Evolutionary conservation across 2,113 vertebrate species (phyloP).

Genomic region (Azemiops feae): DNA sequence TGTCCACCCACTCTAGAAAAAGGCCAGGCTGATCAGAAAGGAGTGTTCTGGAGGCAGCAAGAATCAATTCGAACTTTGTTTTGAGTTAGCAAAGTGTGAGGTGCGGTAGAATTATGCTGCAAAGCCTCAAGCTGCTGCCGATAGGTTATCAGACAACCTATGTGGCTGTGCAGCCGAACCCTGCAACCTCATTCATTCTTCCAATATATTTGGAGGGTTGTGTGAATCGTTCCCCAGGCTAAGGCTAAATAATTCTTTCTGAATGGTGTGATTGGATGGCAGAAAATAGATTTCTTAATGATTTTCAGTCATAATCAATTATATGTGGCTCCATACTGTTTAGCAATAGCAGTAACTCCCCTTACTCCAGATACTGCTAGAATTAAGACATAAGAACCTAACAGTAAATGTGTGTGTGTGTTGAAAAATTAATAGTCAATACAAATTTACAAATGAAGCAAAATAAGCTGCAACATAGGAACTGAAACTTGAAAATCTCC

Average conservation of each 20-base stretch:
- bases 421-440: background rate
- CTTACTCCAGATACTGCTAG: background rate
- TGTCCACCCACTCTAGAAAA: background rate
- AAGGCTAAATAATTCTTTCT: background rate
- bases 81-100: background rate
- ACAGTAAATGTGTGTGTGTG: background rate
- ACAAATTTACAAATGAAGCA: background rate
- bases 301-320: background rate
- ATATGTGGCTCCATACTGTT: background rate
- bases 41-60: background rate
- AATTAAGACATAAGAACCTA: background rate
- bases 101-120: background rate
- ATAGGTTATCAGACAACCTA: background rate
- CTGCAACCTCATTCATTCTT: background rate
- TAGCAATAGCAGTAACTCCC: background rate
- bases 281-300: background rate
- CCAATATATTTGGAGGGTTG: background rate
- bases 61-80: background rate
- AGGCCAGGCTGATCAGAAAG: background rate
- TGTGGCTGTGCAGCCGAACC: background rate
- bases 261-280: background rate
- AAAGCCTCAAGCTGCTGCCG: background rate
- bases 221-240: background rate
- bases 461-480: background rate
- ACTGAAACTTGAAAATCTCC: background rate